Percentiles rank a stretch among this genome's conserved stretches.
phyloP scores from a whole-genome alignment of 2,888 invertebrate species.

The Drepanosiphum platanoidis region DNA sequence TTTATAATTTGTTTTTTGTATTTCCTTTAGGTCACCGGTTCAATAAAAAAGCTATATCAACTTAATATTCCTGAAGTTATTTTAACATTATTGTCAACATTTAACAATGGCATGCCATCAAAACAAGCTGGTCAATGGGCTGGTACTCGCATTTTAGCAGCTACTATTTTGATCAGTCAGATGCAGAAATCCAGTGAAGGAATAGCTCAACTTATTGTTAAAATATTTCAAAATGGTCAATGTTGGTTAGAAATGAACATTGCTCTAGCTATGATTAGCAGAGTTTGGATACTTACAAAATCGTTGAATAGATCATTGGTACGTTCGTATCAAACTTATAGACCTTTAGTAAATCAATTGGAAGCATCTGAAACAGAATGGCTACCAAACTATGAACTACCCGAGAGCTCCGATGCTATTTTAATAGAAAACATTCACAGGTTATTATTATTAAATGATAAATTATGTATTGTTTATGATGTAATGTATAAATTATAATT shows the following conservation, averaged over 20 bases:
- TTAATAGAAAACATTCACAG: conserved; percentile 12
- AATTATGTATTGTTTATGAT: not conserved
- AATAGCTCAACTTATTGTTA: conserved; percentile 39
- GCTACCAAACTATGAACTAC: conserved; percentile 30
- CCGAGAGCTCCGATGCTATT: not conserved
- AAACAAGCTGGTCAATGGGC: conserved; percentile 47
- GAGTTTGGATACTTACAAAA: conserved; percentile 55
- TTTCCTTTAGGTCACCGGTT: conserved; percentile 20
- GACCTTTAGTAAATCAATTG: conserved; percentile 14
- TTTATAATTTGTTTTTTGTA: not conserved
- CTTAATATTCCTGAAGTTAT: conserved; percentile 32
- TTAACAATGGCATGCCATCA: conserved; percentile 37
- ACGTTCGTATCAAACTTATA: conserved; percentile 25
- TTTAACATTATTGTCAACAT: conserved; percentile 23
- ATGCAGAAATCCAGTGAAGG: conserved; percentile 34
- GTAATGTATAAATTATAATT: conserved; percentile 2
- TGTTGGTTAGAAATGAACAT: conserved; percentile 59
- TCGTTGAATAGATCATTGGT: conserved; percentile 22
- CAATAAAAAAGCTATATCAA: conserved; percentile 32
- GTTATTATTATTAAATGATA: conserved; percentile 11
- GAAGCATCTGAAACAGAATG: conserved; percentile 29
- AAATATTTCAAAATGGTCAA: conserved; percentile 40
- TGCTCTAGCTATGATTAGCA: conserved; percentile 55
- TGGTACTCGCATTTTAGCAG: conserved; percentile 43
- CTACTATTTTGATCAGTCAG: not conserved